Evolutionary conservation across 2,797 vertebrate genomes (phyloP).

Genomic region (Micropoecilia bifurca): DNA sequence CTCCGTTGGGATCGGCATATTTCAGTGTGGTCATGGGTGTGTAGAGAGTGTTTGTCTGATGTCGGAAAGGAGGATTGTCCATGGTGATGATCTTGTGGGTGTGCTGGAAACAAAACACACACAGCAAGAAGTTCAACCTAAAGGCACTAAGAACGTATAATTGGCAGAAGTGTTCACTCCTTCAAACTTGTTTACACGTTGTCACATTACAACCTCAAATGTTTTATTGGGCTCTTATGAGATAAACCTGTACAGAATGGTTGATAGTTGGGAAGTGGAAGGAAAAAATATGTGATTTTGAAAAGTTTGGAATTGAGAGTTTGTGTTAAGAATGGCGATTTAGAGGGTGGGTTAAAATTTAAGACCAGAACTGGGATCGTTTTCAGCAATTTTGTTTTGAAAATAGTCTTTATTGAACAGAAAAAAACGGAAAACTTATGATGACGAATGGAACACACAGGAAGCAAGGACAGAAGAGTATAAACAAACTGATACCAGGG

Average conservation of each 20-base stretch:
- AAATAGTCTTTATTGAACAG: too few species aligned
- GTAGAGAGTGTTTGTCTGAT: conserved; percentile 88
- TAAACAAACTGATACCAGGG: too few species aligned
- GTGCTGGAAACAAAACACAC: conserved; percentile 75
- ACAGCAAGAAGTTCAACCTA: background rate
- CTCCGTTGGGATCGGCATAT: conserved; percentile 87
- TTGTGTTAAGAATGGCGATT: too few species aligned
- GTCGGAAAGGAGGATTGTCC: conserved; percentile 88
- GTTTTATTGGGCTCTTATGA: background rate
- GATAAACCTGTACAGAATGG: background rate
- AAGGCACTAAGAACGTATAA: background rate
- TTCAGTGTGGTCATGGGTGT: conserved; percentile 90
- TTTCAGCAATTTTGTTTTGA: too few species aligned
- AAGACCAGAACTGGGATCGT: too few species aligned
- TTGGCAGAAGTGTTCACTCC: background rate
- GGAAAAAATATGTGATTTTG: background rate
- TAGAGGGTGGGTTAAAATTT: too few species aligned
- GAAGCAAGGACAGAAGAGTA: too few species aligned
- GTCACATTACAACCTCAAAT: background rate
- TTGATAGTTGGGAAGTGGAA: background rate
- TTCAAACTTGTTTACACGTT: background rate
- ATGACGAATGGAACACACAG: too few species aligned
- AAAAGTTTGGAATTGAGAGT: background rate
- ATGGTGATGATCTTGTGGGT: conserved; percentile 86
- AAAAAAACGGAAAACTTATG: too few species aligned